A percentile compares a stretch with the other conserved stretches of the same genome.
phyloP scores from a whole-genome alignment of 2,888 invertebrate species.

The Drosophila paramelanica region DNA sequence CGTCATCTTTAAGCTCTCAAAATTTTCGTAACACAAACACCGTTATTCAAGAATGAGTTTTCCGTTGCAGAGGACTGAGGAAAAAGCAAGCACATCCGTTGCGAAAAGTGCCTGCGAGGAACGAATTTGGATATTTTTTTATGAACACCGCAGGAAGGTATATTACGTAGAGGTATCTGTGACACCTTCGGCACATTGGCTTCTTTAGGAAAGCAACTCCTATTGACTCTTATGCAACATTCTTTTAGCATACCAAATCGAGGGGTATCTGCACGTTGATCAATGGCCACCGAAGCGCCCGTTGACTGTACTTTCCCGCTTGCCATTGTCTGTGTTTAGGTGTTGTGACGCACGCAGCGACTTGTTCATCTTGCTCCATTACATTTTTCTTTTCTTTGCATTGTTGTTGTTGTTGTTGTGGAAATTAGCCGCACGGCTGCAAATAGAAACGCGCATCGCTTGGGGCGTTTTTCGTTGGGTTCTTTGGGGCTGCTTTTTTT shows the following conservation, averaged over 20 bases:
- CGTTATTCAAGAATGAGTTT: neutral
- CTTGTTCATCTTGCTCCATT: constrained; percentile 42
- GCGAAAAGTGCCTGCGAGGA: neutral
- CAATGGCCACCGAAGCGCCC: neutral
- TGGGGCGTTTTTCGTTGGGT: constrained; percentile 44
- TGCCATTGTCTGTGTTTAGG: constrained; percentile 24
- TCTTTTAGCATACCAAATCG: neutral
- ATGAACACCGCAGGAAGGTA: neutral
- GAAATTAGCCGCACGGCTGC: constrained; percentile 67
- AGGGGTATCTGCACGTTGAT: neutral
- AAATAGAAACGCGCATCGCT: constrained; percentile 62
- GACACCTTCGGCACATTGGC: too few relatives aligned
- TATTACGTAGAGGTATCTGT: neutral
- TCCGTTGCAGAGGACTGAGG: too few relatives aligned
- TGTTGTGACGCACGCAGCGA: constrained; percentile 47
- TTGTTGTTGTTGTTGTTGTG: constrained; percentile 30
- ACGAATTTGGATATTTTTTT: neutral
- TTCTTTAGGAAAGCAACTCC: too few relatives aligned
- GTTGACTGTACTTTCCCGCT: neutral
- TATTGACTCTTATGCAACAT: too few relatives aligned
- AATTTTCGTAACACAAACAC: neutral
- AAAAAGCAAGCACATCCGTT: neutral
- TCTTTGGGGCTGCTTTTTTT: constrained; percentile 16
- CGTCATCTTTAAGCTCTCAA: too few relatives aligned
- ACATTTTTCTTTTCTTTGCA: constrained; percentile 33